Evolutionary conservation across 1,140 invertebrate genomes (phyloP).

Genomic region (Vanessa tameamea): DNA sequence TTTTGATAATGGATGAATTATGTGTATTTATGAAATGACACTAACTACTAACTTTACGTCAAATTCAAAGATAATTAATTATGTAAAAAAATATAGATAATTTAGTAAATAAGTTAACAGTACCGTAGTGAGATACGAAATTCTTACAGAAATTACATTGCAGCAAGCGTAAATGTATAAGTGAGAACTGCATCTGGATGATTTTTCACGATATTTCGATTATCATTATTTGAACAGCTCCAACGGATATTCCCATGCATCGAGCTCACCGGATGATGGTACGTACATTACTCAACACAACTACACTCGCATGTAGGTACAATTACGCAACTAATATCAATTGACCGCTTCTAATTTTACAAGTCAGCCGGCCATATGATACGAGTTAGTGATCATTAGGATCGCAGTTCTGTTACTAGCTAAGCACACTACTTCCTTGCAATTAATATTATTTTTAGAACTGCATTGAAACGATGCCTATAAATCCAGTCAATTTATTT

Average conservation of each 20-base stretch:
- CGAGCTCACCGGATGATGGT: slow-evolving; percentile 17
- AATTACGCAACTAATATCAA: slow-evolving; percentile 42
- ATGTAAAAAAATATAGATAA: too few species aligned
- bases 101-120: too few species aligned
- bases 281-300: slow-evolving; percentile 11
- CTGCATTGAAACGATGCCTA: neutral
- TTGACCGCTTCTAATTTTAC: slow-evolving; percentile 41
- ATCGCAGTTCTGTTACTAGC: slow-evolving; percentile 20
- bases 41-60: too few species aligned
- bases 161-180: too few species aligned
- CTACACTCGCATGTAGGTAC: slow-evolving; percentile 17
- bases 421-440: slow-evolving; percentile 4
- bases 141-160: too few species aligned
- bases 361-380: slow-evolving; percentile 37
- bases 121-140: too few species aligned
- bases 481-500: neutral
- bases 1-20: too few species aligned
- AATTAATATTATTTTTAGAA: slow-evolving; percentile 3
- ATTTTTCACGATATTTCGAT: neutral
- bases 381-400: slow-evolving; percentile 36
- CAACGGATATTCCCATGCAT: slow-evolving; percentile 25
- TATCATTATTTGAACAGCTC: slow-evolving; percentile 1
- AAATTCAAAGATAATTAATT: too few species aligned
- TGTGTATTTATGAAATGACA: too few species aligned
- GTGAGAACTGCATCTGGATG: neutral